A percentile compares a stretch with the other conserved stretches of the same genome.
These are phyloP conservation scores for Leptinotarsa juncta DNA, from an alignment of 2,888 invertebrate genomes.

Conservation along the genomic window DNA sequence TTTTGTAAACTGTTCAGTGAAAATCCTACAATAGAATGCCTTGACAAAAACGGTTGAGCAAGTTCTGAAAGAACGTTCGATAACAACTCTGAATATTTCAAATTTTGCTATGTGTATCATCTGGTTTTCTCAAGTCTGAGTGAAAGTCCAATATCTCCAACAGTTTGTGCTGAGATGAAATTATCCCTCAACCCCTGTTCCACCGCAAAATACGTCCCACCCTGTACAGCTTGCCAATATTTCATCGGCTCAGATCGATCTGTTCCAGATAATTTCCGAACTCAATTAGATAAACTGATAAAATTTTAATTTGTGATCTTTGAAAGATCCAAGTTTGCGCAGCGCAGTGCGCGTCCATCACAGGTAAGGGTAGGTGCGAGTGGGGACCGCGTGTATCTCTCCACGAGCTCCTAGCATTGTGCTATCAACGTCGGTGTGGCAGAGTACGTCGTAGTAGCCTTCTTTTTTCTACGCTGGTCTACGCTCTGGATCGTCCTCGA, in stretches of 20 bases:
- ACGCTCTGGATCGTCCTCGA: constrained; percentile 29
- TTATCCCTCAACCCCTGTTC: neutral
- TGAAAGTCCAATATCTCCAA: too few species aligned
- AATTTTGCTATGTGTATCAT: too few species aligned
- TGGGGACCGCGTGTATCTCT: constrained; percentile 41
- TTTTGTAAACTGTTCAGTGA: too few species aligned
- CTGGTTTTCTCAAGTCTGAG: too few species aligned
- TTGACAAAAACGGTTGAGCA: too few species aligned
- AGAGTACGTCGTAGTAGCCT: constrained; percentile 29
- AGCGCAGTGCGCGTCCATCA: constrained; percentile 29
- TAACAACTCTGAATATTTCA: too few species aligned
- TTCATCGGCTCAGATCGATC: constrained; percentile 27
- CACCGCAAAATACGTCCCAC: neutral
- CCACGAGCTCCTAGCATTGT: constrained; percentile 33
- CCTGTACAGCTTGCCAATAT: neutral
- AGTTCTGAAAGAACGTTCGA: too few species aligned
- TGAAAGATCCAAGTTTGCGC: constrained; percentile 34
- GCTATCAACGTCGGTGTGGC: constrained; percentile 43
- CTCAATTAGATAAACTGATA: constrained; percentile 41
- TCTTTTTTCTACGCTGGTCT: constrained; percentile 29
- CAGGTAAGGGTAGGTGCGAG: constrained; percentile 43
- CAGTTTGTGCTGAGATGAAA: too few species aligned
- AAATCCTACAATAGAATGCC: too few species aligned
- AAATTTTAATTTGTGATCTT: constrained; percentile 40
- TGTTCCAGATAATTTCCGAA: constrained; percentile 33